Evolutionary conservation across 2,888 invertebrate species (phyloP).

Genomic region (Acronicta aceris): DNA sequence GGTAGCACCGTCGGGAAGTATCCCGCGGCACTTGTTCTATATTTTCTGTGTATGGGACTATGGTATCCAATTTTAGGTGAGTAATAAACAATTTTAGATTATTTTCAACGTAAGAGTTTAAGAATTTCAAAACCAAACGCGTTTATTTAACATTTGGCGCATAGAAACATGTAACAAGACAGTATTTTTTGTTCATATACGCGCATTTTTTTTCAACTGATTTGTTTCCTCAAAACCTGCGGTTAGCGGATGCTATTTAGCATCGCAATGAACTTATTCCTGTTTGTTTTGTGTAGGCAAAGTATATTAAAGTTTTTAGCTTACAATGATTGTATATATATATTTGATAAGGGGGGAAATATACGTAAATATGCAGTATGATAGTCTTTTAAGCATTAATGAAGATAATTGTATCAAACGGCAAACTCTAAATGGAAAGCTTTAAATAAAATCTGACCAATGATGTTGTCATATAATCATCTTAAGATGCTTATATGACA

Average conservation of each 20-base stretch:
- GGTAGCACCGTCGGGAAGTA: slow-evolving; percentile 78
- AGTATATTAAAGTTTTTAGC: slow-evolving; percentile 38
- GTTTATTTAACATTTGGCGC: slow-evolving; percentile 9
- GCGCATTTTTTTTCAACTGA: slow-evolving; percentile 66
- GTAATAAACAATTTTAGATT: slow-evolving; percentile 62
- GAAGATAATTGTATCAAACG: no score
- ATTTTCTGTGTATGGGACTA: slow-evolving; percentile 82
- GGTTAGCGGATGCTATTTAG: slow-evolving; percentile 49
- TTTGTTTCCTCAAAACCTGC: slow-evolving; percentile 63
- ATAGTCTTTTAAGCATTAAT: no score
- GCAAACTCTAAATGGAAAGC: no score
- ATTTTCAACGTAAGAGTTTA: slow-evolving; percentile 27
- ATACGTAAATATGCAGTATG: no score
- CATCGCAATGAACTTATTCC: slow-evolving; percentile 53
- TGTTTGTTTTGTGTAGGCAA: slow-evolving; percentile 36
- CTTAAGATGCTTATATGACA: no score
- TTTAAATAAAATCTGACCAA: no score
- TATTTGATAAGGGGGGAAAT: slow-evolving; percentile 7
- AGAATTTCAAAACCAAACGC: slow-evolving; percentile 21
- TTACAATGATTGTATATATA: slow-evolving; percentile 6
- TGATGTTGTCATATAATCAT: no score
- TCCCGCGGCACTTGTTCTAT: slow-evolving; percentile 79
- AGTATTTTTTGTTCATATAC: slow-evolving; percentile 51
- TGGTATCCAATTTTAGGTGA: slow-evolving; percentile 82
- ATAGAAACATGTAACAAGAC: slow-evolving; percentile 43